These are phyloP conservation scores for Drosophila picticornis DNA, from an alignment of 2,888 invertebrate species.

Conservation along the genomic window DNA sequence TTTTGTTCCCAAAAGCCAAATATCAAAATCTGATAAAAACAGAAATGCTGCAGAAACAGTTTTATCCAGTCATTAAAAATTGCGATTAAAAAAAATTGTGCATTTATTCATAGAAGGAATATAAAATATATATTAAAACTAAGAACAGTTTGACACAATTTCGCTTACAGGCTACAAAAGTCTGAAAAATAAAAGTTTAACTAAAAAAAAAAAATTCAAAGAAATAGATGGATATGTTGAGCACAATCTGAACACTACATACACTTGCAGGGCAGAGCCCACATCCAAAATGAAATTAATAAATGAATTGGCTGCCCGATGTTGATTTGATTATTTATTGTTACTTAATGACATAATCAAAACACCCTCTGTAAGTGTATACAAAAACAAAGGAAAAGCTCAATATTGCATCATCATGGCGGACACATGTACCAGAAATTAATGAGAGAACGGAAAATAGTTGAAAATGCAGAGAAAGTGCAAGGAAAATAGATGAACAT, in stretches of 20 bases:
- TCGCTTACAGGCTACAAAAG: conserved; percentile 63
- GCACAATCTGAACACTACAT: neutral
- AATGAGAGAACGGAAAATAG: conserved; percentile 10
- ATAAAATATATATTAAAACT: conserved; percentile 55
- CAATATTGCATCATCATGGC: conserved; percentile 57
- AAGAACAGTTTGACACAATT: conserved; percentile 72
- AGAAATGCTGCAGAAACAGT: neutral
- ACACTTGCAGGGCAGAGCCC: neutral
- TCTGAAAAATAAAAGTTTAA: conserved; percentile 8
- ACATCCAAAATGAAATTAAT: neutral
- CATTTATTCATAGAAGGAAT: conserved; percentile 68
- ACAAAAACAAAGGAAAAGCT: conserved; percentile 10
- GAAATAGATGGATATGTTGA: neutral
- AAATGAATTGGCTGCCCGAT: neutral
- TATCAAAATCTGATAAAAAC: neutral
- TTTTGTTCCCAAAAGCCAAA: neutral
- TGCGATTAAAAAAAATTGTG: conserved; percentile 49
- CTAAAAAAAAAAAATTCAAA: conserved; percentile 4
- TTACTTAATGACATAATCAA: neutral
- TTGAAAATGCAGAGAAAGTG: conserved; percentile 7
- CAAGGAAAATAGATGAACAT: neutral
- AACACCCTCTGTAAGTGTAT: neutral
- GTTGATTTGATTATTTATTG: neutral
- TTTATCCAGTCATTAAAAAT: neutral
- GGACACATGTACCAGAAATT: conserved; percentile 46